Conservation (phyloP, 2,888 invertebrate species). For the Diplolepis rosae region DNA sequence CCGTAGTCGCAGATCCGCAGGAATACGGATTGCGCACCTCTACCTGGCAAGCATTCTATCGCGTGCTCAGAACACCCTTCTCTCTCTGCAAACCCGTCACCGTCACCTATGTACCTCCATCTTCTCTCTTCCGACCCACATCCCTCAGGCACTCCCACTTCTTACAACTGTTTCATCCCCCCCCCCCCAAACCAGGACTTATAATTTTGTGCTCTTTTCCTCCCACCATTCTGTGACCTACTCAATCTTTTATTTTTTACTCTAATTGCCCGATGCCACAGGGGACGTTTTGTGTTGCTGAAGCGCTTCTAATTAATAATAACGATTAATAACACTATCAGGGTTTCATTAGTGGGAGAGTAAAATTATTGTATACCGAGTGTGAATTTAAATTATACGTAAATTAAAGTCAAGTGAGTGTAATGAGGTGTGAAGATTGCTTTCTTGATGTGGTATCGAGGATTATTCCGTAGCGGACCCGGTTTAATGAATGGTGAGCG, state of each 20-base stretch:
- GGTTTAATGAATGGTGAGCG: too few species aligned
- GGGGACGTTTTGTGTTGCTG: not conserved
- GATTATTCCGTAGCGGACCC: too few species aligned
- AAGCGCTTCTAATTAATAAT: not conserved
- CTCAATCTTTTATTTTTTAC: not conserved
- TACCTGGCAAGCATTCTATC: constrained; percentile 60
- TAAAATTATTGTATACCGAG: too few species aligned
- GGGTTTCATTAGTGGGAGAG: too few species aligned
- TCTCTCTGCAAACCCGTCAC: not conserved
- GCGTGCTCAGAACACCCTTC: constrained; percentile 41
- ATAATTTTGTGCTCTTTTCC: constrained; percentile 12
- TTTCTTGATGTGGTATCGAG: too few species aligned
- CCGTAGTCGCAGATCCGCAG: not conserved
- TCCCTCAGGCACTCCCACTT: not conserved
- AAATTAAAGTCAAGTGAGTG: too few species aligned
- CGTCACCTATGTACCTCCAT: not conserved
- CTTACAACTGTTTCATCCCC: not conserved
- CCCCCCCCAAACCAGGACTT: not conserved
- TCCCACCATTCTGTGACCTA: not conserved
- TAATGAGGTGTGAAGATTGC: too few species aligned
- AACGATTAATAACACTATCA: not conserved
- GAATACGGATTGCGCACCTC: constrained; percentile 52
- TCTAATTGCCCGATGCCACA: not conserved
- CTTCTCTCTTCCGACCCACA: not conserved
- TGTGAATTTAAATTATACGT: too few species aligned